Percentiles rank a stretch among this genome's conserved stretches.
These are phyloP conservation scores for Neosilurus mollespiculum DNA, from an alignment of 2,797 vertebrate genomes.

Conservation along the genomic window DNA sequence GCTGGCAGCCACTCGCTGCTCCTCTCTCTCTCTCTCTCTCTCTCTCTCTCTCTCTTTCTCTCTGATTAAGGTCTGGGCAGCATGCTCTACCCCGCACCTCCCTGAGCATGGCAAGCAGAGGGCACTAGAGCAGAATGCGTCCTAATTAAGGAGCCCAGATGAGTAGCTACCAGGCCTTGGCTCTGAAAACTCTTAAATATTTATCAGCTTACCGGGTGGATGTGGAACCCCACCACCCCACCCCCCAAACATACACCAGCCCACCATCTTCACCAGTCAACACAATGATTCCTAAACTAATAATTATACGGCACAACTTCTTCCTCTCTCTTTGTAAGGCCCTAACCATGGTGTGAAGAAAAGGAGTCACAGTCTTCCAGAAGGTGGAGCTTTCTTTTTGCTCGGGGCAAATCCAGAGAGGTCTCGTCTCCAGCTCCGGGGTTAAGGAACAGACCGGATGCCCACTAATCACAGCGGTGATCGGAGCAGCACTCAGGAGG, in stretches of 20 bases:
- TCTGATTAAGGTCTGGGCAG: slow-evolving; percentile 46
- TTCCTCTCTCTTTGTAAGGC: slow-evolving; percentile 2
- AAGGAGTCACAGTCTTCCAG: neutral
- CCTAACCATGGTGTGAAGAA: neutral
- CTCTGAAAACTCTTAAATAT: slow-evolving; percentile 57
- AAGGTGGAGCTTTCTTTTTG: slow-evolving; percentile 29
- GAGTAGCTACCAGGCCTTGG: slow-evolving; percentile 54
- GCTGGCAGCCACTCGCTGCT: slow-evolving; percentile 46
- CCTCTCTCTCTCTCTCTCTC: slow-evolving; percentile 43
- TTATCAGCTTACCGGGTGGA: slow-evolving; percentile 60
- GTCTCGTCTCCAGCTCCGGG: slow-evolving; percentile 35
- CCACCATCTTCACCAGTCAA: slow-evolving; percentile 23
- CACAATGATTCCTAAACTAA: slow-evolving; percentile 38
- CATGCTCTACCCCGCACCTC: slow-evolving; percentile 42
- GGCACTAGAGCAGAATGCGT: slow-evolving; percentile 59
- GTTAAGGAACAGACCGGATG: slow-evolving; percentile 52
- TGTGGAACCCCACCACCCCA: slow-evolving; percentile 44
- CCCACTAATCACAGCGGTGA: slow-evolving; percentile 56
- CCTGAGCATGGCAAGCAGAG: slow-evolving; percentile 50
- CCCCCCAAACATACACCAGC: slow-evolving; percentile 12
- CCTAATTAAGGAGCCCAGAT: slow-evolving; percentile 60
- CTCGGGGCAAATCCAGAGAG: slow-evolving; percentile 45
- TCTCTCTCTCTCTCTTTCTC: slow-evolving; percentile 36
- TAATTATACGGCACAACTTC: slow-evolving; percentile 29
- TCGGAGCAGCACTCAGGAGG: slow-evolving; percentile 51